Evolutionary conservation across 2,797 vertebrate genomes (phyloP), one percentile per base, ranked within the genome.

Genomic region (Pelobates cultripes): DNA sequence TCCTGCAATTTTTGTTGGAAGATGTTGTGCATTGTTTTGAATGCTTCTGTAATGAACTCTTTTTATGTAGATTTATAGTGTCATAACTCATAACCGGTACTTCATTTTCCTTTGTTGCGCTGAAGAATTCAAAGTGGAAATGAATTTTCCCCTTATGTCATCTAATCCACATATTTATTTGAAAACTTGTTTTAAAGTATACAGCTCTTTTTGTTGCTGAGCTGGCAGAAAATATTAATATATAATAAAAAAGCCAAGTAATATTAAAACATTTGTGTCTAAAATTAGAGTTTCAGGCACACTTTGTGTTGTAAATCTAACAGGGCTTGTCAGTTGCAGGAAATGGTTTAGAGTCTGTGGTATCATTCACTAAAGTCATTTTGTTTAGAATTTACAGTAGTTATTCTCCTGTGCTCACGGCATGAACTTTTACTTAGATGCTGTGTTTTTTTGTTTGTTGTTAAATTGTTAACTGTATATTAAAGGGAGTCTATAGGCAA

Each of bases 141-240:
- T 78, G 5, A 51, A 51, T 10, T 10, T 74, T 14, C 47, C 66
- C 47, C 3, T 70, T 17, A 69, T 74, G 73, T 75, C 43, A 47
- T 78, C 61, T 69, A 28, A 12, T 74, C 66, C 43, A 83, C 73
- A 68, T 83, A 70, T 76, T 64, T 28, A 28, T 73, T 53, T 61
- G 51, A 70, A 41, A 17, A 4, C 12, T 73, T 78, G 63, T 78
- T 28, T 66, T 69, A 71, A 73, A 69, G 70, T 53, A 68, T 73
- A 64, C 69, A 53, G 7, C 43, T 61, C 73, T 83, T 63, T 78
- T n/a, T 57, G 64, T 76, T 83, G 81, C 64, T 83, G 64, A 78
- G 63, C 53, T 83, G 81, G 81, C 81, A 70, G 51, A 77, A 82
- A 82, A 55, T 43, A 51, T 51, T 10, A 10, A 9, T 15, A 60